Evolutionary conservation across 2,797 vertebrate genomes (phyloP).

Genomic region (Siniperca obscura): DNA sequence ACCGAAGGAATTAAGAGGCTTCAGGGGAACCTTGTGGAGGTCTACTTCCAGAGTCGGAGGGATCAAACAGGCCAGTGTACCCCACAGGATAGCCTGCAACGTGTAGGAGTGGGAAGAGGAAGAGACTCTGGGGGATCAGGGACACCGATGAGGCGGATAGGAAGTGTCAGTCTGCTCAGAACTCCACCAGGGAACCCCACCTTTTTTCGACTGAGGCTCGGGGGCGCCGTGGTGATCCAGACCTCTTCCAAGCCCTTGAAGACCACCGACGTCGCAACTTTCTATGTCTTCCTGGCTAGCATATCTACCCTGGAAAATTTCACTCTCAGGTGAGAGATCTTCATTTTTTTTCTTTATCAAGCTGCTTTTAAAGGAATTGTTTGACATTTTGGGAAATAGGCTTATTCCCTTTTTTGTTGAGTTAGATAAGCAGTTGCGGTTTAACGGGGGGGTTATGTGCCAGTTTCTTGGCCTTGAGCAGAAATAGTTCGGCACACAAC

Average conservation of each 20-base stretch:
- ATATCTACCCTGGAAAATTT: conserved; percentile 89
- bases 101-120: conserved; percentile 71
- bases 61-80: conserved; percentile 84
- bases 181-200: conserved; percentile 81
- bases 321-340: conserved; percentile 89
- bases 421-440: not conserved
- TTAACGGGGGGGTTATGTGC: not conserved
- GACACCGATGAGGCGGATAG: conserved; percentile 90
- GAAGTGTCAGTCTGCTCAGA: conserved; percentile 89
- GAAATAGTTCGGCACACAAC: no score
- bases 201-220: conserved; percentile 89
- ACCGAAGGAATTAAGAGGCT: conserved; percentile 63
- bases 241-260: conserved; percentile 87
- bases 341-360: not conserved
- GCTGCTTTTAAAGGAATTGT: not conserved
- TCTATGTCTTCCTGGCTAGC: conserved; percentile 89
- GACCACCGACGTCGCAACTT: conserved; percentile 88
- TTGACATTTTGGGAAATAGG: not conserved
- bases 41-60: conserved; percentile 89
- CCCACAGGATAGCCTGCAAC: conserved; percentile 82
- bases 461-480: not conserved
- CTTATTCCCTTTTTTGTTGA: not conserved
- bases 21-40: conserved; percentile 89
- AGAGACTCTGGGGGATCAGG: conserved; percentile 71
- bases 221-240: conserved; percentile 88